Percentiles rank a stretch among this genome's conserved stretches.
phyloP scores from a whole-genome alignment of 1,140 invertebrate genomes.

The Brachystomella parvula region DNA sequence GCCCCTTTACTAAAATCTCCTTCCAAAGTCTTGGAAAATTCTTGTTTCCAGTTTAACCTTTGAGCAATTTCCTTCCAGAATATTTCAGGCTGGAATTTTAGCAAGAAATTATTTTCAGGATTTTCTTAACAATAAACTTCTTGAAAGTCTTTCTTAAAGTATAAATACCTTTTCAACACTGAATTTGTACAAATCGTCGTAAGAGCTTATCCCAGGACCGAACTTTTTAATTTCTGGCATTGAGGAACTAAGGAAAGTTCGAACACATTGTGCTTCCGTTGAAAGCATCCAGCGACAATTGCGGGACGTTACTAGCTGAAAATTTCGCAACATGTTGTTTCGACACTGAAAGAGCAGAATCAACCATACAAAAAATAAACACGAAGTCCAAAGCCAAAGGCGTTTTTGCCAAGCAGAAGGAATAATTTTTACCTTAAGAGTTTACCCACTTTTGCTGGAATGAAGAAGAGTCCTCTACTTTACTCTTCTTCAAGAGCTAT shows the following conservation, averaged over 20 bases:
- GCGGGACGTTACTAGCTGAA: background rate
- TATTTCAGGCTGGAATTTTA: conserved; percentile 41
- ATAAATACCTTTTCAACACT: conserved; percentile 39
- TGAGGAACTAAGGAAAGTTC: conserved; percentile 31
- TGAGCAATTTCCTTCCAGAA: conserved; percentile 48
- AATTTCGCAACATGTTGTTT: conserved; percentile 1
- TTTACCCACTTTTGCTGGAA: too few relatives aligned
- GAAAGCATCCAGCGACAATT: background rate
- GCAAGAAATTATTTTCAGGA: background rate
- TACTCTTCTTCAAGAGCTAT: too few relatives aligned
- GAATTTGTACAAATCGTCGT: conserved; percentile 40
- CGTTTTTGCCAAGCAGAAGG: too few relatives aligned
- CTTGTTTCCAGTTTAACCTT: conserved; percentile 45
- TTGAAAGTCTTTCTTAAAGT: background rate
- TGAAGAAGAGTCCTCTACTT: too few relatives aligned
- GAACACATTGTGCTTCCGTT: background rate
- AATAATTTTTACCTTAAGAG: too few relatives aligned
- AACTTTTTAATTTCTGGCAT: conserved; percentile 40
- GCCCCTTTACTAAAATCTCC: conserved; percentile 45
- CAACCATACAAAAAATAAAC: too few relatives aligned
- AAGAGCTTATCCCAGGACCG: conserved; percentile 36
- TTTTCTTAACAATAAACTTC: background rate
- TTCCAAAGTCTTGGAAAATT: conserved; percentile 44
- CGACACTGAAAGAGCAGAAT: background rate
- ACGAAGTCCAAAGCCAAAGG: too few relatives aligned